Evolutionary conservation across 2,113 vertebrate genomes (phyloP), one percentile per base, ranked within the genome.

Genomic region (Mesembrinibis cayennensis): DNA sequence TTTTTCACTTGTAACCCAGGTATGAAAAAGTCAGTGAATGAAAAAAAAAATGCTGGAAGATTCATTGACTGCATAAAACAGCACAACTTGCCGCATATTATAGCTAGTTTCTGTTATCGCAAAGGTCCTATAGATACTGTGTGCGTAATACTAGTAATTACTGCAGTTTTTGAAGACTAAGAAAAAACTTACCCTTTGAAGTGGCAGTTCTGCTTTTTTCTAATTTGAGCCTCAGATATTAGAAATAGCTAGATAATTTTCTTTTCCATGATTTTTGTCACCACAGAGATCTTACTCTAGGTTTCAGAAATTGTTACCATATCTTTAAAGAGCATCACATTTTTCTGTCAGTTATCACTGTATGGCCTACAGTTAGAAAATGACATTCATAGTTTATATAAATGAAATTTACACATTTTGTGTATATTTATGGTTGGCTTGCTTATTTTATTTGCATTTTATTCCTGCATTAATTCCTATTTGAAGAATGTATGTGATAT

Each of bases 381-480:
- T 94, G 0, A 82, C 40, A 82, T 90, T 95, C 16, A 85, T 66
- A 38, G 78, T 42, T 91, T 79, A 84, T 82, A 91, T 49, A 96
- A 96, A 97, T 93, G n/a, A 91, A 93, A 90, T 97, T 94, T 94
- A 59, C 25, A 78, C 82, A 78, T 88, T 96, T 87, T 77, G 22
- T 59, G 11, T 50, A 36, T 95, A 95, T 96, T 97, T 91, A 96
- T 93, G 93, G 91, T 40, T 56, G 77, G 62, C 70, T 82, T 67
- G 40, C 91, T 91, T 96, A 27, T 36, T 73, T 94, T 91, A 91
- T 97, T 96, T 97, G 97, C 97, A 95, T 97, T 94, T 96, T 85
- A 97, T 97, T 91, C 80, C 97, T 92, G 97, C 87, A 91, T 83
- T 97, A 84, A 85, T 69, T 95, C 79, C 84, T 94, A 98, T 91